Conservation (phyloP, 2,888 invertebrate species). For the Conomelus anceps region DNA sequence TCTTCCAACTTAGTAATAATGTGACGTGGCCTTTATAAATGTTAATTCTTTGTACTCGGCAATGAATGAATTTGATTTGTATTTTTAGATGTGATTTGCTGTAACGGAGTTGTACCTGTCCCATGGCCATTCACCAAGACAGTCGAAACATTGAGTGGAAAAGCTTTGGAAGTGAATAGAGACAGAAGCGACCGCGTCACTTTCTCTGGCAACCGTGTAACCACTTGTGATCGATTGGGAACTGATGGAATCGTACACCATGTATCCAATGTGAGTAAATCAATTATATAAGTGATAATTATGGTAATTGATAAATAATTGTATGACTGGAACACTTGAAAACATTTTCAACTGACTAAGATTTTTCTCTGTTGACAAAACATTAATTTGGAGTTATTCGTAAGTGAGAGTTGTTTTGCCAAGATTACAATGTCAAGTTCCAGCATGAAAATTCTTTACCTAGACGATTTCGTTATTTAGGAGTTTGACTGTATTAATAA, state of each 20-base stretch:
- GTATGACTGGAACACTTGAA: too few relatives aligned
- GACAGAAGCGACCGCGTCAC: slow-evolving; percentile 37
- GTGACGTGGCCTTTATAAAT: too few relatives aligned
- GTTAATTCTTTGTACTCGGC: neutral
- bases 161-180: slow-evolving; percentile 38
- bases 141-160: slow-evolving; percentile 40
- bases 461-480: too few relatives aligned
- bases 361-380: too few relatives aligned
- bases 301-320: neutral
- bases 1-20: too few relatives aligned
- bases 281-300: too few relatives aligned
- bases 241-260: slow-evolving; percentile 41
- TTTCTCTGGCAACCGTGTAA: slow-evolving; percentile 40
- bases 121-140: slow-evolving; percentile 41
- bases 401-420: too few relatives aligned
- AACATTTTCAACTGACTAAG: too few relatives aligned
- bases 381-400: too few relatives aligned
- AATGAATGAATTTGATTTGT: neutral
- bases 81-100: slow-evolving; percentile 40
- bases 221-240: slow-evolving; percentile 40
- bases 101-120: slow-evolving; percentile 41
- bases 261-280: slow-evolving; percentile 39
- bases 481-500: too few relatives aligned
- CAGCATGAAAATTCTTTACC: too few relatives aligned
- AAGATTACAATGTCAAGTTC: too few relatives aligned